Base-by-base conservation (phyloP, 2,888 invertebrate species). In the Leucophora obtusa region DNA sequence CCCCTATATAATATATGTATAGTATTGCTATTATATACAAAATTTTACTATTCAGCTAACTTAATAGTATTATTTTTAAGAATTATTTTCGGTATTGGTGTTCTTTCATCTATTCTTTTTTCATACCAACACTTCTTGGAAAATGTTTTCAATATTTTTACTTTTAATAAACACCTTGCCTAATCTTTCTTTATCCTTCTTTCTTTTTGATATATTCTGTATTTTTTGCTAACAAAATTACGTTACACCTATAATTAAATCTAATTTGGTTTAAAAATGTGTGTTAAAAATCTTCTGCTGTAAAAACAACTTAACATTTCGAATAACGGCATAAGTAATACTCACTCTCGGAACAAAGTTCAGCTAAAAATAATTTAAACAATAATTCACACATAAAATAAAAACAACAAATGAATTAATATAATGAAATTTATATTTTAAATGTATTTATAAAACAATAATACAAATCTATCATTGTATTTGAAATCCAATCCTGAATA, bases 401-500 rank as follows among this genome's bases (percentile, higher is more conserved):
- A 60, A n/a, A 51, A 68, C 24, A 66, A 66, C 17, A 56, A 60
- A 66, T 66, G 70, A 69, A 70, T 74, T 65, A 79, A 71, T 28
- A 47, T 74, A 75, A 75, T 71, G 74, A 60, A 76, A 76, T 78
- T 76, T 79, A 75, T 71, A 63, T 80, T 83, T 78, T 53, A 82
- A 82, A 78, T 43, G 78, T 73, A 70, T 79, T 76, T 72, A 72
- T 33, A 33, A 72, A 72, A 50, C 66, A 38, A 38, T 69, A 51
- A 54, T 62, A 66, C 17, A 53, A 43, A 66, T 6, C 28, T 28
- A 28, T 28, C 28, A 7, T 28, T 28, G 28, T 28, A 28, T 7
- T 28, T 28, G 6, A 7, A 28, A 28, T 28, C 28, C 28, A 7
- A 28, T 6, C 4, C 28, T 28, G 7, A 51, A 33, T 38, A 14